Conservation (phyloP, 1,140 invertebrate species). For the Euglossa dilemma region DNA sequence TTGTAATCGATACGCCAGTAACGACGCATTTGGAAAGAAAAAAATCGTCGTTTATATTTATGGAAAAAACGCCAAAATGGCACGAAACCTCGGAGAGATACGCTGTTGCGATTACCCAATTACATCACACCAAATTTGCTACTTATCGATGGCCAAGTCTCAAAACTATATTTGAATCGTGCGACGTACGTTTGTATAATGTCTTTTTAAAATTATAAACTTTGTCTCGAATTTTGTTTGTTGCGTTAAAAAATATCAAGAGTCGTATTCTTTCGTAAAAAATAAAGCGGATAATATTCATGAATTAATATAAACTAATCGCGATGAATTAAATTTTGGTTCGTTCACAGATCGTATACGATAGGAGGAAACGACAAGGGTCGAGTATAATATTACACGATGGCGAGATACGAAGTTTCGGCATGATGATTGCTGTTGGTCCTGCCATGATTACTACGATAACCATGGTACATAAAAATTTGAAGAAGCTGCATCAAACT, state of each 20-base stretch:
- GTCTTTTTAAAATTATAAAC: no score
- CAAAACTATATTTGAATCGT: slow-evolving; percentile 18
- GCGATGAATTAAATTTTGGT: rapidly evolving
- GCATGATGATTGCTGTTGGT: slow-evolving; percentile 22
- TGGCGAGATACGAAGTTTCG: slow-evolving; percentile 23
- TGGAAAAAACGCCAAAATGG: background rate
- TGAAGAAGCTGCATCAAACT: slow-evolving; percentile 25
- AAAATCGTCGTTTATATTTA: background rate
- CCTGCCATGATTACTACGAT: slow-evolving; percentile 32
- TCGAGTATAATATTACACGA: slow-evolving; percentile 58
- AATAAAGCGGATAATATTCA: no score
- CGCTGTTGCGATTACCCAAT: slow-evolving; percentile 35
- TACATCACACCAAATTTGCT: slow-evolving; percentile 47
- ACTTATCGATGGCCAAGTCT: slow-evolving; percentile 44
- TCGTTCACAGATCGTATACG: slow-evolving; percentile 45
- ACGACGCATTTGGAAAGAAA: background rate
- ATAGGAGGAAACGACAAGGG: slow-evolving; percentile 42
- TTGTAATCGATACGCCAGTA: background rate
- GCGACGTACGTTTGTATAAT: slow-evolving; percentile 26
- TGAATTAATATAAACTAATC: background rate
- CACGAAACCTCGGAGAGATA: slow-evolving; percentile 53
- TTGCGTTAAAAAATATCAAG: no score
- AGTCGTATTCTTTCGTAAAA: no score
- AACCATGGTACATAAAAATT: slow-evolving; percentile 2
- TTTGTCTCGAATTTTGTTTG: no score